A percentile compares a stretch with the other conserved stretches of the same genome.
Conservation (phyloP, 92 coral and sea anemone genomes). For the Siderastrea radians region DNA sequence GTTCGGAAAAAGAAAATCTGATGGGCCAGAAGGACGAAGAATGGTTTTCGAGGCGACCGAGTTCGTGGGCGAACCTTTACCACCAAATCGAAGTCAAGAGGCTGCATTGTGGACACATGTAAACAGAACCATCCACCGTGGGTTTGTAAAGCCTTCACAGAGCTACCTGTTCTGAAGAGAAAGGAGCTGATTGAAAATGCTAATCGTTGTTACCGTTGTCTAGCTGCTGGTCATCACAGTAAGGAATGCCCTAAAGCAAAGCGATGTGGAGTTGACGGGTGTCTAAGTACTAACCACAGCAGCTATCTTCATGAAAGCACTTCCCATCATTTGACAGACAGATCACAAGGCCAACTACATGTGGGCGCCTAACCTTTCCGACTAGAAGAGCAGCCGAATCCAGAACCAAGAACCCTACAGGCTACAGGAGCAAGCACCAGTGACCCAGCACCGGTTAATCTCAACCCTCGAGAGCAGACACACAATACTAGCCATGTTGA, state of each 20-base stretch:
- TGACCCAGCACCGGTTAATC: not conserved
- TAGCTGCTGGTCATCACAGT: constrained; percentile 57
- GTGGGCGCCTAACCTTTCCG: not conserved
- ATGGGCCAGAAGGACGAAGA: not conserved
- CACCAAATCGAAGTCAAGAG: constrained; percentile 29
- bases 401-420: not conserved
- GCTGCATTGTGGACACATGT: constrained; percentile 46
- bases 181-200: constrained; percentile 51
- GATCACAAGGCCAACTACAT: not conserved
- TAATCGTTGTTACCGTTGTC: constrained; percentile 49
- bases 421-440: not conserved
- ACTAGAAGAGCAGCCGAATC: not conserved
- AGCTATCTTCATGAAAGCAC: constrained; percentile 51
- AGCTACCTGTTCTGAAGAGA: constrained; percentile 38
- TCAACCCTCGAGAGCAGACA: not conserved
- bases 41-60: not conserved
- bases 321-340: not conserved
- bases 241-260: constrained; percentile 32
- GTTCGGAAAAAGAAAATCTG: constrained; percentile 24
- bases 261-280: constrained; percentile 46
- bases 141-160: constrained; percentile 48
- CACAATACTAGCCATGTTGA: not conserved
- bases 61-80: constrained; percentile 22
- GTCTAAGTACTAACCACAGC: constrained; percentile 39
- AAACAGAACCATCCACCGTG: constrained; percentile 63